These are phyloP conservation scores for Oryzias curvinotus DNA, from an alignment of 2,113 vertebrate genomes.

Conservation along the genomic window DNA sequence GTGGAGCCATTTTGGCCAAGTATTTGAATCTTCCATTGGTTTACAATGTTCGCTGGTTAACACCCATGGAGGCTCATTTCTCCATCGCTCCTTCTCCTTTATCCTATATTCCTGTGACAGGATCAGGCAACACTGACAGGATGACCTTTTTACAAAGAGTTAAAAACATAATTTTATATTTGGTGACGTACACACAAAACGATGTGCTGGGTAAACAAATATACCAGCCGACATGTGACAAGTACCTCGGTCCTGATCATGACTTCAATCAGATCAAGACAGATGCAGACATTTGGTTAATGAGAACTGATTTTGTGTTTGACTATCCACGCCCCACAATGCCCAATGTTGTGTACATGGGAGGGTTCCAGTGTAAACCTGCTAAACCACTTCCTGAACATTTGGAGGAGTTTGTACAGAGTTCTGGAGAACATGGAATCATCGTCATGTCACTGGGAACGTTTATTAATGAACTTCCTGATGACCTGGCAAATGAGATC, in stretches of 20 bases:
- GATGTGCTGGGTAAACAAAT: background rate
- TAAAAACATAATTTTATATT: slow-evolving; percentile 47
- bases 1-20: slow-evolving; percentile 63
- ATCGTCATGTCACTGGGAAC: too few relatives aligned
- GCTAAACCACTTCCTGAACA: too few relatives aligned
- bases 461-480: too few relatives aligned
- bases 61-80: slow-evolving; percentile 54
- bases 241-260: slow-evolving; percentile 57
- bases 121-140: slow-evolving; percentile 53
- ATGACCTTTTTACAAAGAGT: slow-evolving; percentile 76
- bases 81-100: slow-evolving; percentile 65
- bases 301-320: slow-evolving; percentile 77
- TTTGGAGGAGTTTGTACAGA: too few relatives aligned
- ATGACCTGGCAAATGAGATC: too few relatives aligned
- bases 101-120: slow-evolving; percentile 67
- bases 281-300: slow-evolving; percentile 74
- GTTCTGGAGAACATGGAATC: too few relatives aligned
- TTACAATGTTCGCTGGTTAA: slow-evolving; percentile 69
- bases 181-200: background rate
- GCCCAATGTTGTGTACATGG: slow-evolving; percentile 73
- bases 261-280: slow-evolving; percentile 52
- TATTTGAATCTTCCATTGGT: slow-evolving; percentile 72
- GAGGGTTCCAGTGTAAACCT: slow-evolving; percentile 77
- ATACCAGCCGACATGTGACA: slow-evolving; percentile 43
- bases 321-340: slow-evolving; percentile 76